Conservation (phyloP, 2,888 invertebrate species). For the Notodonta dromedarius region DNA sequence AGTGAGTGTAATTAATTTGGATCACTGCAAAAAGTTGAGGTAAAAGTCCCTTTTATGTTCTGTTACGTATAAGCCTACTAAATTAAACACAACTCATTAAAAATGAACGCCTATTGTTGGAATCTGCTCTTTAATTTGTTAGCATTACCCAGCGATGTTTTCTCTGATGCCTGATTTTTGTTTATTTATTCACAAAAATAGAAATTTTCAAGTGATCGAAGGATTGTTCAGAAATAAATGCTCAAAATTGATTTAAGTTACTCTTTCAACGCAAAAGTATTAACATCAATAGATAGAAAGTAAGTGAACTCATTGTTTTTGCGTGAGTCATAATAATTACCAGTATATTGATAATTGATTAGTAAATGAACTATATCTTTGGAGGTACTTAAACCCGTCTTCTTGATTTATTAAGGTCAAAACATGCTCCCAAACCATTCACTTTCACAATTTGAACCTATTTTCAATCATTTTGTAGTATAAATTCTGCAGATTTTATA, state of each 20-base stretch:
- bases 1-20: slow-evolving; percentile 12
- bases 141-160: slow-evolving; percentile 9
- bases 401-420: not conserved
- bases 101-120: not conserved
- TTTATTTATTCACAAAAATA: slow-evolving; percentile 3
- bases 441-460: not conserved
- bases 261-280: not conserved
- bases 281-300: not conserved
- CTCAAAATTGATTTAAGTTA: not conserved
- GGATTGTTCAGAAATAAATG: not conserved
- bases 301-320: not conserved
- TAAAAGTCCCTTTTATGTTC: slow-evolving; percentile 26
- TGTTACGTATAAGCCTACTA: slow-evolving; percentile 22
- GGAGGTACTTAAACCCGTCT: not conserved
- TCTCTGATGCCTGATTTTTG: slow-evolving; percentile 16
- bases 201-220: not conserved
- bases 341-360: not conserved
- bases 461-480: too few relatives aligned
- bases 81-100: slow-evolving; percentile 8
- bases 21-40: slow-evolving; percentile 21
- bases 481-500: too few relatives aligned
- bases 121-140: slow-evolving; percentile 1
- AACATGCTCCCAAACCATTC: not conserved
- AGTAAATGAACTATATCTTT: not conserved
- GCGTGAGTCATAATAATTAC: not conserved